These are phyloP conservation scores for Neotragus pygmaeus DNA, from an alignment of 2,113 vertebrate species.

Conservation along the genomic window DNA sequence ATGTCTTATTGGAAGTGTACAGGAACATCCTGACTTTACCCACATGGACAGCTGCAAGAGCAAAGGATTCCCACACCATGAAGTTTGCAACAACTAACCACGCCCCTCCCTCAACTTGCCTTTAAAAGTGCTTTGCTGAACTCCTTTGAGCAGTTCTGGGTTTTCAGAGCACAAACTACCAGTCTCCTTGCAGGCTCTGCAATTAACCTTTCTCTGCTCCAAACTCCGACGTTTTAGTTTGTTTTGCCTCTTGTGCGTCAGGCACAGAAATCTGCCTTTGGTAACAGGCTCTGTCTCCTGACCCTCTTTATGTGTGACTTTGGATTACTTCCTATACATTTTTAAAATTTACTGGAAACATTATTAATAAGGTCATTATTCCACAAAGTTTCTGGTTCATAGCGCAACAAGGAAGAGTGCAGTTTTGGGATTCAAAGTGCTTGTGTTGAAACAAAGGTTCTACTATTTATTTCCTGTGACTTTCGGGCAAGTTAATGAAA, in stretches of 20 bases:
- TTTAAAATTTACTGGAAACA: neutral
- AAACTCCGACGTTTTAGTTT: accelerated
- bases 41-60: neutral
- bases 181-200: neutral
- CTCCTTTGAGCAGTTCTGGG: neutral
- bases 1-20: neutral
- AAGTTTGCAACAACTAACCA: neutral
- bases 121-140: neutral
- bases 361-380: neutral
- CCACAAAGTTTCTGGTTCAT: neutral
- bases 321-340: neutral
- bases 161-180: neutral
- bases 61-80: neutral
- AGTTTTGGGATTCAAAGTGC: neutral
- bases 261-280: neutral
- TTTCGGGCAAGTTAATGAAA: neutral
- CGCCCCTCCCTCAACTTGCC: neutral
- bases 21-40: neutral
- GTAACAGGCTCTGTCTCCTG: neutral
- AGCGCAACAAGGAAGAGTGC: neutral
- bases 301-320: neutral
- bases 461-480: neutral
- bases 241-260: neutral
- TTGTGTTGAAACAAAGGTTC: neutral
- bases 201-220: neutral